Evolutionary conservation across 2,113 vertebrate genomes (phyloP).

Genomic region (Lepus europaeus): DNA sequence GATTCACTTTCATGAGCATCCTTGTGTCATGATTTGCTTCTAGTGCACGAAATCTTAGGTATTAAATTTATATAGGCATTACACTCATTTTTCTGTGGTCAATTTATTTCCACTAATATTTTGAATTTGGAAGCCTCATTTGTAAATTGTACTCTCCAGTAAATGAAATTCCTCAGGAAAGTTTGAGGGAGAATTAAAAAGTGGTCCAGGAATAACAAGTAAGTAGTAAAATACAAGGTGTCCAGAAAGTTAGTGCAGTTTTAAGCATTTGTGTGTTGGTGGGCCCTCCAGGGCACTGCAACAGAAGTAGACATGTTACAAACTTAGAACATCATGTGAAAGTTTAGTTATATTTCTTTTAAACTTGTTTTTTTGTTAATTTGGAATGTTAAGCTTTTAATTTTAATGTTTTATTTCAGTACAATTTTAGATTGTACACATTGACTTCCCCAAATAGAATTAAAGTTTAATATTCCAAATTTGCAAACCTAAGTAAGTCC

Average conservation of each 20-base stretch:
- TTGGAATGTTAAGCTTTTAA: slow-evolving; percentile 23
- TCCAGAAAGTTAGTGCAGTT: not conserved
- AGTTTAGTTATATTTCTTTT: slow-evolving; percentile 11
- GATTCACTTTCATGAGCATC: not conserved
- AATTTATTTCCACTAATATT: slow-evolving; percentile 9
- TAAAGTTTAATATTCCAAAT: slow-evolving; percentile 27
- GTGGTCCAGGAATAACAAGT: slow-evolving; percentile 76
- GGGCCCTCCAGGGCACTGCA: not conserved
- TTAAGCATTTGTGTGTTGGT: not conserved
- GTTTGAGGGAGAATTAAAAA: not conserved
- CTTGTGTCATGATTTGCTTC: not conserved
- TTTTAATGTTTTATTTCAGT: slow-evolving; percentile 42
- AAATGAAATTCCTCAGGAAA: not conserved
- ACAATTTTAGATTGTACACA: slow-evolving; percentile 22
- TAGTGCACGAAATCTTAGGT: not conserved
- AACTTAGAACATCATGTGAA: not conserved
- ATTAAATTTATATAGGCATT: not conserved
- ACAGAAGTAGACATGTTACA: not conserved
- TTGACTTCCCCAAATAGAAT: not conserved
- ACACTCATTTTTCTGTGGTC: not conserved
- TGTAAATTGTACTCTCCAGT: not conserved
- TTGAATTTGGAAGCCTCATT: not conserved
- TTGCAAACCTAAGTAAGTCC: not conserved
- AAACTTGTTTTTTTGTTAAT: slow-evolving; percentile 19
- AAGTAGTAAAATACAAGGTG: slow-evolving; percentile 74